phyloP scores from a whole-genome alignment of 2,113 vertebrate species.

The Columba livia region DNA sequence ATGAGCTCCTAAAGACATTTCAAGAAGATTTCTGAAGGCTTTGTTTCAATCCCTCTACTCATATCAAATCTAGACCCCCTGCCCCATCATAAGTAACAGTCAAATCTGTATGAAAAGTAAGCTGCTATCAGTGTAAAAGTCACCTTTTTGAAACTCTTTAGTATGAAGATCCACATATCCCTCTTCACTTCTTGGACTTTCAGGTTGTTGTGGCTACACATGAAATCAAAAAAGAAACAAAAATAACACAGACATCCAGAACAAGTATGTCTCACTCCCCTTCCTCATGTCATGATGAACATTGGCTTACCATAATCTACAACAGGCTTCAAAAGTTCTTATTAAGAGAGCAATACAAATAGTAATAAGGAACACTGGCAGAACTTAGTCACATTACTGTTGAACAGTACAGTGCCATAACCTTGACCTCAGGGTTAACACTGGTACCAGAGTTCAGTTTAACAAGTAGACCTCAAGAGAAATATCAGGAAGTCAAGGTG shows the following conservation, averaged over 20 bases:
- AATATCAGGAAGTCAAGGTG: not conserved
- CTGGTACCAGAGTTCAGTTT: not conserved
- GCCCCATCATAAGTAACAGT: not conserved
- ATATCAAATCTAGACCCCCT: not conserved
- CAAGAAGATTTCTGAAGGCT: not conserved
- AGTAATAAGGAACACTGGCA: not conserved
- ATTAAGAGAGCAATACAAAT: not conserved
- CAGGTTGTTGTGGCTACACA: not conserved
- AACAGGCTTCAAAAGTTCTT: not conserved
- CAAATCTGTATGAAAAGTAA: not conserved
- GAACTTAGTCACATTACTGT: not conserved
- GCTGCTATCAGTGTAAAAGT: not conserved
- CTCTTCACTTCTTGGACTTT: slow-evolving; percentile 31
- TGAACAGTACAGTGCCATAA: not conserved
- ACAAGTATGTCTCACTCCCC: not conserved
- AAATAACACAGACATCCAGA: not conserved
- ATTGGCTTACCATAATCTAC: not conserved
- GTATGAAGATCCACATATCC: not conserved
- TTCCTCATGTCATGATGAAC: not conserved
- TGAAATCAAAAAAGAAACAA: slow-evolving; percentile 13
- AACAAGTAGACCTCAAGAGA: not conserved
- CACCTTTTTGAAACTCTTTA: slow-evolving; percentile 51
- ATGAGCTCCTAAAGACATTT: not conserved
- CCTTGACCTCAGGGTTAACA: not conserved
- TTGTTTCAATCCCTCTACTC: not conserved